Evolutionary conservation across 2,113 vertebrate species (phyloP).

Genomic region (Lichenostomus cassidix): DNA sequence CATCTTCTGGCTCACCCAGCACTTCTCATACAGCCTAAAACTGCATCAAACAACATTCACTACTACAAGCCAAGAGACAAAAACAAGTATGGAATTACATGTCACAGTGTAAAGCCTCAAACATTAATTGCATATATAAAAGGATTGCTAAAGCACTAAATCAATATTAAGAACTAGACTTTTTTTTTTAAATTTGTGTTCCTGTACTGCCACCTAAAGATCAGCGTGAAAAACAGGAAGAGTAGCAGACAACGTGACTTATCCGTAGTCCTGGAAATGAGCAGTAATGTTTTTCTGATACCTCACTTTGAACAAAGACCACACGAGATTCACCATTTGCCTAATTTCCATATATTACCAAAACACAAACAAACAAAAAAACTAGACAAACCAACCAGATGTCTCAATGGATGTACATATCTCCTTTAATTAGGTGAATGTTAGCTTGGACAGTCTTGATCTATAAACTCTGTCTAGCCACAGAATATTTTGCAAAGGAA

Average conservation of each 20-base stretch:
- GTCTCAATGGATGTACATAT: neutral
- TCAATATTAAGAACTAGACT: neutral
- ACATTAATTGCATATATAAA: neutral
- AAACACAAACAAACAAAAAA: no score
- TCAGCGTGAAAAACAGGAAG: neutral
- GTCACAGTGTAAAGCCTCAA: neutral
- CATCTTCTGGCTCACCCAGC: neutral
- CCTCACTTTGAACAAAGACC: neutral
- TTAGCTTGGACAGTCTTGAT: neutral
- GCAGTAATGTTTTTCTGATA: neutral
- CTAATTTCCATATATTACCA: no score
- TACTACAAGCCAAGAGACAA: neutral
- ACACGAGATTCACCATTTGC: neutral
- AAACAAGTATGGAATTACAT: neutral
- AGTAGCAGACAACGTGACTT: fast-evolving
- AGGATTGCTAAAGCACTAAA: neutral
- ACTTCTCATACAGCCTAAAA: neutral
- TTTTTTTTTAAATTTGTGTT: neutral
- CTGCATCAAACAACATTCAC: neutral
- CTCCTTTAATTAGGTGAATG: neutral
- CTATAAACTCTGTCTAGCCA: neutral
- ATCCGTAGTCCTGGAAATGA: neutral
- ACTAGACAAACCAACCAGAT: no score
- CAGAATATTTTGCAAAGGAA: neutral
- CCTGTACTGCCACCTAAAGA: conserved; percentile 70